These are phyloP conservation scores for Pelobates cultripes DNA, from an alignment of 2,797 vertebrate species.

Conservation along the genomic window DNA sequence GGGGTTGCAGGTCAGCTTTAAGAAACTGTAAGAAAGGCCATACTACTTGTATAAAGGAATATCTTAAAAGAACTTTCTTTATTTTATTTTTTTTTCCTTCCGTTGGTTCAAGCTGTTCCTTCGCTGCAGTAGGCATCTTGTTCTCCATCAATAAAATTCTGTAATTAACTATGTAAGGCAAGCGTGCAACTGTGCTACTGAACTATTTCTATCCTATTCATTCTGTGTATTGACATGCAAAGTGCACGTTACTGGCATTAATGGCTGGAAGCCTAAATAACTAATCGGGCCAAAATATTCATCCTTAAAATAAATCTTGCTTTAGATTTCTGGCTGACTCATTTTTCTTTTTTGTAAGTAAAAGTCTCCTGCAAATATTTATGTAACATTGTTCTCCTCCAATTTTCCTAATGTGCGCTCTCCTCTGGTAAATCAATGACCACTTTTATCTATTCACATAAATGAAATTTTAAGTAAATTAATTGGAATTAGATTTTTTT, in stretches of 20 bases:
- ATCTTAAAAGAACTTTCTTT: background rate
- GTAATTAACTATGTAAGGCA: slow-evolving; percentile 23
- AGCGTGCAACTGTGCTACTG: slow-evolving; percentile 17
- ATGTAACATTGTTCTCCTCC: background rate
- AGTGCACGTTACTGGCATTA: slow-evolving; percentile 30
- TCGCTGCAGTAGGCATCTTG: slow-evolving; percentile 10
- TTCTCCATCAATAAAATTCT: slow-evolving; percentile 12
- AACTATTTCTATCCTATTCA: slow-evolving; percentile 12
- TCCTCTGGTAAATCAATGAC: background rate
- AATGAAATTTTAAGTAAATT: too few relatives aligned
- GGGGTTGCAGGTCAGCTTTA: background rate
- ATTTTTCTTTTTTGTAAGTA: background rate
- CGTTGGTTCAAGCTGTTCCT: background rate
- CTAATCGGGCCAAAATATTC: slow-evolving; percentile 3
- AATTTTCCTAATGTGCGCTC: background rate
- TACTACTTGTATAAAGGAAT: background rate
- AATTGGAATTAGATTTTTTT: too few relatives aligned
- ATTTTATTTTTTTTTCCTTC: background rate
- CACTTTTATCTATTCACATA: background rate
- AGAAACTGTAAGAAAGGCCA: background rate
- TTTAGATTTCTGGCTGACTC: background rate
- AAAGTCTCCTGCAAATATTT: background rate
- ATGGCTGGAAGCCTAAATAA: background rate
- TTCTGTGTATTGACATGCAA: slow-evolving; percentile 28
- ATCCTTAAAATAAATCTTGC: slow-evolving; percentile 20